Conservation (phyloP, 2,797 vertebrate species). For the Gadopsis marmoratus region DNA sequence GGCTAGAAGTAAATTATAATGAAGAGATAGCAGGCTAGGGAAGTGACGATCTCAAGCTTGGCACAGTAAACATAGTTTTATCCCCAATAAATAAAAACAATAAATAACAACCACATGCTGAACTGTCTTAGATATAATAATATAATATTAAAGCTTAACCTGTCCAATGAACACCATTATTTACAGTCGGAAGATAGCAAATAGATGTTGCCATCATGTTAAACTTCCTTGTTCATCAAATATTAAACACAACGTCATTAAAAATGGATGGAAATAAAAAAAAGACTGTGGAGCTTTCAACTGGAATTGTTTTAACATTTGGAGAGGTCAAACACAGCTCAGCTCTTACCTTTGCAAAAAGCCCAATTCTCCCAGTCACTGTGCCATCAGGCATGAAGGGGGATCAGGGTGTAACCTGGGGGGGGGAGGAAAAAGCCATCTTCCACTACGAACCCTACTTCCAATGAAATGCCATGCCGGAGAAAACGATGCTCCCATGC, state of each 20-base stretch:
- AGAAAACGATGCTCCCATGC: slow-evolving; percentile 34
- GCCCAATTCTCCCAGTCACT: slow-evolving; percentile 42
- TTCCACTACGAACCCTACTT: slow-evolving; percentile 66
- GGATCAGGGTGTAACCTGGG: slow-evolving; percentile 47
- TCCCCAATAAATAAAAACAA: not conserved
- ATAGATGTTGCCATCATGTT: not conserved
- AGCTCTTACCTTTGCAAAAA: slow-evolving; percentile 68
- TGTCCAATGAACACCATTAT: not conserved
- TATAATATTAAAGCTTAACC: not conserved
- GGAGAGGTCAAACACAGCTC: slow-evolving; percentile 25
- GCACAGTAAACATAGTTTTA: not conserved
- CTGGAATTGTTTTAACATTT: slow-evolving; percentile 12
- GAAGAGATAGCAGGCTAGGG: not conserved
- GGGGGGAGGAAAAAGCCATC: slow-evolving; percentile 57
- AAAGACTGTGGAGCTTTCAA: slow-evolving; percentile 3
- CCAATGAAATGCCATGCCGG: slow-evolving; percentile 57
- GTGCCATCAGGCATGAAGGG: slow-evolving; percentile 57
- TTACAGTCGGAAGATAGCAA: not conserved
- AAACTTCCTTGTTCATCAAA: slow-evolving; percentile 45
- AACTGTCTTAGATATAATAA: not conserved
- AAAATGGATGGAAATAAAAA: slow-evolving; percentile 49
- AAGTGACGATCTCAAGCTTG: not conserved
- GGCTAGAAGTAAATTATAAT: not conserved
- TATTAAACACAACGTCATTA: slow-evolving; percentile 33
- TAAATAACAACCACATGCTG: not conserved